Conservation (phyloP, 2,113 vertebrate genomes). For the Muscicapa adusta region DNA sequence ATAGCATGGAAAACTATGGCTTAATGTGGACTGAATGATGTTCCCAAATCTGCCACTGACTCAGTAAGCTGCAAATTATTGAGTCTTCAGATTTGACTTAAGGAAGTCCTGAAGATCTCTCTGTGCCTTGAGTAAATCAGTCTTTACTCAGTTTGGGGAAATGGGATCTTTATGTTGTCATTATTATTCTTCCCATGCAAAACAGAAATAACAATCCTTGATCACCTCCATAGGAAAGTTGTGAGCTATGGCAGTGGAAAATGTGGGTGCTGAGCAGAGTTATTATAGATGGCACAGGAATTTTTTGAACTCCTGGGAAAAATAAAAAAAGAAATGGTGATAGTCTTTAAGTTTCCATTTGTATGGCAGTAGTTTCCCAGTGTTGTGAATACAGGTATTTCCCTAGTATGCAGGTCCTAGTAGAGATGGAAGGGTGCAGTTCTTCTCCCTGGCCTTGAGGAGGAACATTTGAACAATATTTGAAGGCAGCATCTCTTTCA, state of each 20-base stretch:
- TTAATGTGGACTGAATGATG: neutral
- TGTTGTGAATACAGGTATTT: neutral
- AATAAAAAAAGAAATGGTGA: neutral
- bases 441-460: slow-evolving; percentile 20
- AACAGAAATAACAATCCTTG: neutral
- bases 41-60: neutral
- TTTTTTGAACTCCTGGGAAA: neutral
- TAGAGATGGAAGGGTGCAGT: neutral
- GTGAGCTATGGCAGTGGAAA: neutral
- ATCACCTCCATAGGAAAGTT: neutral
- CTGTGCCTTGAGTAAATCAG: neutral
- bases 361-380: neutral
- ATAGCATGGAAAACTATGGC: neutral
- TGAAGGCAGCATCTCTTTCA: neutral
- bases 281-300: neutral
- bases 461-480: slow-evolving; percentile 28
- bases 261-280: neutral
- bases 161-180: neutral
- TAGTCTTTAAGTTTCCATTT: neutral
- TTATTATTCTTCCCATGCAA: neutral
- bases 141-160: neutral
- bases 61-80: neutral
- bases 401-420: neutral
- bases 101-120: neutral
- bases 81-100: neutral